Evolutionary conservation across 2,797 vertebrate genomes (phyloP).

Genomic region (Phaenicophaeus curvirostris): DNA sequence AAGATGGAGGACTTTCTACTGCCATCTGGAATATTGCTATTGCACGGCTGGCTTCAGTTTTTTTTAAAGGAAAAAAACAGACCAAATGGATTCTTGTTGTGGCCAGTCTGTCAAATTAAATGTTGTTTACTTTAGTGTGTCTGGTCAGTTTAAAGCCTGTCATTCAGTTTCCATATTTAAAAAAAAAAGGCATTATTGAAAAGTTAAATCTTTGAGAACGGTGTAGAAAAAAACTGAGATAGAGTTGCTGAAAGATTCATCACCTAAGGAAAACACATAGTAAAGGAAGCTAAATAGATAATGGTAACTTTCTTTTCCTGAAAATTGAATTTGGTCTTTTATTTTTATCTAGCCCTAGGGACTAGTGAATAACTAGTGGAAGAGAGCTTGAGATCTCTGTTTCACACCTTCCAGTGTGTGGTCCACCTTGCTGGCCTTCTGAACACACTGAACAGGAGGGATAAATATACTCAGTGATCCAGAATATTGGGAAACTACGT

Average conservation of each 20-base stretch:
- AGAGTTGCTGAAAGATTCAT: not conserved
- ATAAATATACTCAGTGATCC: not conserved
- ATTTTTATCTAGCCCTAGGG: not conserved
- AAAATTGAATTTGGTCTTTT: not conserved
- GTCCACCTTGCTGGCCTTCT: not conserved
- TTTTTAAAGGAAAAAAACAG: not conserved
- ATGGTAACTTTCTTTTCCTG: not conserved
- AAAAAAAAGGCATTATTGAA: not conserved
- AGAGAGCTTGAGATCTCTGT: not conserved
- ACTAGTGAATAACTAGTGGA: not conserved
- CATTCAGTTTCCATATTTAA: not conserved
- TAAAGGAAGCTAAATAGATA: not conserved
- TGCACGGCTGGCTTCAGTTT: not conserved
- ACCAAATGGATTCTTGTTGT: not conserved
- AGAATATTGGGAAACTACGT: rapidly evolving
- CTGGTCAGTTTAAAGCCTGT: not conserved
- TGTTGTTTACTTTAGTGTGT: not conserved
- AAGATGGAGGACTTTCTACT: not conserved
- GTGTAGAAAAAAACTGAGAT: not conserved
- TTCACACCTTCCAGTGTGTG: not conserved
- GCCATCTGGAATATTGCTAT: conserved; percentile 16
- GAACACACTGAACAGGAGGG: not conserved
- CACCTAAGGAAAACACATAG: not conserved
- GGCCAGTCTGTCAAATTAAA: not conserved
- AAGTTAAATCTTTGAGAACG: not conserved